phyloP scores from a whole-genome alignment of 92 coral and sea anemone genomes.

The Actinostola sp. region DNA sequence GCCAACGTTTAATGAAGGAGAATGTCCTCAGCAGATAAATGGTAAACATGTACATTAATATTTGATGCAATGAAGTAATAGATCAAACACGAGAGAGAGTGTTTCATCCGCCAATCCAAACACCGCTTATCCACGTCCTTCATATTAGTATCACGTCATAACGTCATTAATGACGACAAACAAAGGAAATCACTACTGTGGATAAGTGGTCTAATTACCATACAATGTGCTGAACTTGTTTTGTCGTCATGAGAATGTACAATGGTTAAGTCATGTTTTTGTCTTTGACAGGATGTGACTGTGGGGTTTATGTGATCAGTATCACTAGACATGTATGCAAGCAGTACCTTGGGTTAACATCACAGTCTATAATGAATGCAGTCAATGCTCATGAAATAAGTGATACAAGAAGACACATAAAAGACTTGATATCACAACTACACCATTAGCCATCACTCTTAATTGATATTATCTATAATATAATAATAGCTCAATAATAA shows the following conservation, averaged over 20 bases:
- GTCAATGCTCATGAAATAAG: constrained; percentile 28
- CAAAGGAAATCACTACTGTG: too few relatives aligned
- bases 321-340: constrained; percentile 73
- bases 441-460: too few relatives aligned
- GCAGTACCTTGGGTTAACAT: constrained; percentile 39
- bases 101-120: neutral
- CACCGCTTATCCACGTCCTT: neutral
- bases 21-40: constrained; percentile 86
- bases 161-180: neutral
- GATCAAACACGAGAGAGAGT: neutral
- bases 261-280: neutral
- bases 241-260: neutral
- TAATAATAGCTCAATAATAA: too few relatives aligned
- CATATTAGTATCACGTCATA: neutral
- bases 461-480: too few relatives aligned
- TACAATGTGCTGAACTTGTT: too few relatives aligned
- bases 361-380: constrained; percentile 14
- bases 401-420: constrained; percentile 35
- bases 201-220: too few relatives aligned
- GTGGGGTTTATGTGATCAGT: constrained; percentile 85
- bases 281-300: constrained; percentile 67
- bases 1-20: constrained; percentile 52
- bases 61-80: neutral
- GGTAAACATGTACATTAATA: constrained; percentile 34
- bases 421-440: constrained; percentile 23